phyloP scores from a whole-genome alignment of 2,888 invertebrate species.

The Pachydiplax longipennis region DNA sequence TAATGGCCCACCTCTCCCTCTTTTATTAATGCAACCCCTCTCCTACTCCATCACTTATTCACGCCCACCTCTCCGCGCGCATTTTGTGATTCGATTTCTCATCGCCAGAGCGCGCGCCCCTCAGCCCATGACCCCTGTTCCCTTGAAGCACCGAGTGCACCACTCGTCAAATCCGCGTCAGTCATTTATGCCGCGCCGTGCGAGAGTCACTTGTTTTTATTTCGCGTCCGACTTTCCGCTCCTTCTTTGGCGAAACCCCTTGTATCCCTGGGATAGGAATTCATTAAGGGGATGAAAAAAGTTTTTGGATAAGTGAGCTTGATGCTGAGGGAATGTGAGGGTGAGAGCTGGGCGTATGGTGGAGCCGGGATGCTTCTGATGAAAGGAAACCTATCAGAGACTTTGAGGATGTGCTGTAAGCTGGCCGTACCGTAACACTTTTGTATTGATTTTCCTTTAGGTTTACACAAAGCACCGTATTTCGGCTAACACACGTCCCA shows the following conservation, averaged over 20 bases:
- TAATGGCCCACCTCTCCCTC: background rate
- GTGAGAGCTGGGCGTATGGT: too few relatives aligned
- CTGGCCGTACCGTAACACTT: too few relatives aligned
- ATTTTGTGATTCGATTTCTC: conserved; percentile 22
- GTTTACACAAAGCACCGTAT: too few relatives aligned
- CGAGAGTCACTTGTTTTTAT: background rate
- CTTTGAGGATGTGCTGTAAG: too few relatives aligned
- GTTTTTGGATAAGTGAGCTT: too few relatives aligned
- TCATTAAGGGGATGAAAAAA: too few relatives aligned
- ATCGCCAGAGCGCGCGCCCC: background rate
- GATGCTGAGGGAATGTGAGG: too few relatives aligned
- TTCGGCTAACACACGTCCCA: too few relatives aligned
- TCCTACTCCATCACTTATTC: background rate
- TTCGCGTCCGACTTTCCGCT: background rate
- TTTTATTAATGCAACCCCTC: background rate
- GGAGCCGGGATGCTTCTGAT: too few relatives aligned
- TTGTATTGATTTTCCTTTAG: too few relatives aligned
- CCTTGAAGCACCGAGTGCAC: background rate
- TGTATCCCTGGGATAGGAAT: background rate
- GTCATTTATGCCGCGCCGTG: background rate
- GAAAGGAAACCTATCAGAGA: too few relatives aligned
- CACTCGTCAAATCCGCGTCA: background rate
- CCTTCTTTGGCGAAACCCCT: background rate
- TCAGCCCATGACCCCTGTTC: background rate
- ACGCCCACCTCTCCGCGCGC: background rate